Conservation (phyloP, 2,797 vertebrate genomes). For the Intellagama lesueurii region DNA sequence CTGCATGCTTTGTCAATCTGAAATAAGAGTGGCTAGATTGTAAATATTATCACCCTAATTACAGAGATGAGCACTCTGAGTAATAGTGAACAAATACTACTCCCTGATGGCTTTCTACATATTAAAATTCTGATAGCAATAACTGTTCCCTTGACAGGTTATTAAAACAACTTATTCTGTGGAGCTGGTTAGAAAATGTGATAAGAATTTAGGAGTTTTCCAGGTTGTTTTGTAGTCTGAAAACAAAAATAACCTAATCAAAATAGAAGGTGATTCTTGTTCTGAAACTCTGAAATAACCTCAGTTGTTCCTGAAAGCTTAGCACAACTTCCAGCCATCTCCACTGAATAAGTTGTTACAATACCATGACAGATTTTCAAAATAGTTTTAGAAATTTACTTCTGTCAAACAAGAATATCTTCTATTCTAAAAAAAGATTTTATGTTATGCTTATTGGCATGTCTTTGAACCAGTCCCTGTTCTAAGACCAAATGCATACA, state of each 20-base stretch:
- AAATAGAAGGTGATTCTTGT: no score
- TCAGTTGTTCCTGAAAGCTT: no score
- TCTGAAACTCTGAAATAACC: no score
- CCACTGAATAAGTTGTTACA: no score
- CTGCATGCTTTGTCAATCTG: background rate
- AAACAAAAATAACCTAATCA: background rate
- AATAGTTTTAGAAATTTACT: background rate
- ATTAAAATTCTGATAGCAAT: conserved; percentile 19
- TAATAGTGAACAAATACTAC: background rate
- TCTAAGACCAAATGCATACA: background rate
- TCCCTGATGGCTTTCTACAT: conserved; percentile 13
- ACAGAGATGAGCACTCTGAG: conserved; percentile 1
- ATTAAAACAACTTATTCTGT: conserved; percentile 5
- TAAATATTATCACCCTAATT: conserved; percentile 15
- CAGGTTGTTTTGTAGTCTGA: conserved; percentile 1
- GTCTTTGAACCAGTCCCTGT: background rate
- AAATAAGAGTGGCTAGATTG: conserved; percentile 3
- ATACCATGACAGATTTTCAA: background rate
- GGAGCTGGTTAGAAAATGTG: background rate
- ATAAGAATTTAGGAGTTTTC: background rate
- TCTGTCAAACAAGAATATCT: background rate
- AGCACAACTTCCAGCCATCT: no score
- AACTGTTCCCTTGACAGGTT: background rate
- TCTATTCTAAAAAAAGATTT: background rate
- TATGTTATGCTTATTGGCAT: background rate